phyloP scores from a whole-genome alignment of 2,797 vertebrate genomes.

The Intellagama lesueurii region DNA sequence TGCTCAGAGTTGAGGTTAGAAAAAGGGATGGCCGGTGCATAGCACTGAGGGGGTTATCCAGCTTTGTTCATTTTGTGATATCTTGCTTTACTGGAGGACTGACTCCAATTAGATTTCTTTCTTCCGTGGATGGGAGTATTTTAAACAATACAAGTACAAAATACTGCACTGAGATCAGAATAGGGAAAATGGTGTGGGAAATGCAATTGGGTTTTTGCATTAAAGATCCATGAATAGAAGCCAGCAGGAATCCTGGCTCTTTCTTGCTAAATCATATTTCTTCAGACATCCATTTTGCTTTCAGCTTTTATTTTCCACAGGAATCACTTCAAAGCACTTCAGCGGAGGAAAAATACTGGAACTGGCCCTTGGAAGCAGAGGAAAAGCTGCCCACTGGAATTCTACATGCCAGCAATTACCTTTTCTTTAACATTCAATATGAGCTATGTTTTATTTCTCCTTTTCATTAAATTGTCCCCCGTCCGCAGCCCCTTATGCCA shows the following conservation, averaged over 20 bases:
- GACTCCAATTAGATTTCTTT: neutral
- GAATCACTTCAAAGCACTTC: neutral
- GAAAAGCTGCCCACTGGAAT: conserved; percentile 1
- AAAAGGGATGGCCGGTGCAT: neutral
- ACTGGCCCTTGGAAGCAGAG: neutral
- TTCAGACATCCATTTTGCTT: neutral
- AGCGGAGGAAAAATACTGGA: neutral
- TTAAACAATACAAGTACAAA: neutral
- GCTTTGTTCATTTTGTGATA: neutral
- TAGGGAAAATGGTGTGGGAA: neutral
- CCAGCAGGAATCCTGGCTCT: neutral
- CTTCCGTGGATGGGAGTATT: neutral
- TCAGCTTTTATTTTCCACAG: neutral
- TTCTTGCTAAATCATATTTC: neutral
- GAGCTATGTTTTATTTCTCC: conserved; percentile 24
- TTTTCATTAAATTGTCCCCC: neutral
- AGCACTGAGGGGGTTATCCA: neutral
- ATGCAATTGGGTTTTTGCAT: neutral
- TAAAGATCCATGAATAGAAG: neutral
- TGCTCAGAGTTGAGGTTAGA: neutral
- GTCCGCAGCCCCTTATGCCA: fast-evolving
- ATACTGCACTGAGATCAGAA: neutral
- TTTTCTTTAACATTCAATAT: conserved; percentile 22
- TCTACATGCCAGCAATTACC: neutral
- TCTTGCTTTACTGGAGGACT: neutral